Percentiles rank a stretch among this genome's conserved stretches.
Conservation (phyloP, 2,113 vertebrate species). For the Rostratula benghalensis region DNA sequence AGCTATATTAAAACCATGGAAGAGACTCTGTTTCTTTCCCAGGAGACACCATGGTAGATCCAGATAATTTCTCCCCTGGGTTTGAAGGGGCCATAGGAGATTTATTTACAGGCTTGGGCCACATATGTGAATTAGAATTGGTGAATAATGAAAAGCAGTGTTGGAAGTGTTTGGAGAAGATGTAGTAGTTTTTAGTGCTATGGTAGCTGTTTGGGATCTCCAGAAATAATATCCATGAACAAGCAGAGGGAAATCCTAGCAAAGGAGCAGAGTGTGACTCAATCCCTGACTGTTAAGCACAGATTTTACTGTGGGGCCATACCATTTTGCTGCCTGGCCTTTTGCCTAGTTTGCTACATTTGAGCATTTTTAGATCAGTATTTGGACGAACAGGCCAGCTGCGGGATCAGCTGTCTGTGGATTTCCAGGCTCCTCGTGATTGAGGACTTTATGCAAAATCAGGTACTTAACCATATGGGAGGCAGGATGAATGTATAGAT, state of each 20-base stretch:
- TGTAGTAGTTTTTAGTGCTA: neutral
- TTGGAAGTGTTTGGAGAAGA: neutral
- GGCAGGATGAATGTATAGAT: neutral
- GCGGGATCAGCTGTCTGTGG: neutral
- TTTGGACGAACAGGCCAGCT: neutral
- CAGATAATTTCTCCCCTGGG: neutral
- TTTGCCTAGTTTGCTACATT: neutral
- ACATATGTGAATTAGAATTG: neutral
- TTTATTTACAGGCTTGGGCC: neutral
- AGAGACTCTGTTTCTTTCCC: neutral
- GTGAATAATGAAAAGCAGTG: neutral
- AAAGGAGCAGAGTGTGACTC: neutral
- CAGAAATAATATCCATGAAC: rapidly evolving
- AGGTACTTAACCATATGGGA: neutral
- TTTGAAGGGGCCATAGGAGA: neutral
- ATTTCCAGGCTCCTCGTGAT: neutral
- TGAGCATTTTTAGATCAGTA: neutral
- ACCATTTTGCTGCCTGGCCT: neutral
- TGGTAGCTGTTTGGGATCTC: neutral
- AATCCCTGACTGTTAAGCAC: neutral
- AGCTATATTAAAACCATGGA: neutral
- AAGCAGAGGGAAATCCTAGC: neutral
- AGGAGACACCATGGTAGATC: neutral
- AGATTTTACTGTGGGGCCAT: neutral
- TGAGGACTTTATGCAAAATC: neutral